Base-by-base conservation (phyloP, 2,797 vertebrate species). In the Myotis findleyi region DNA sequence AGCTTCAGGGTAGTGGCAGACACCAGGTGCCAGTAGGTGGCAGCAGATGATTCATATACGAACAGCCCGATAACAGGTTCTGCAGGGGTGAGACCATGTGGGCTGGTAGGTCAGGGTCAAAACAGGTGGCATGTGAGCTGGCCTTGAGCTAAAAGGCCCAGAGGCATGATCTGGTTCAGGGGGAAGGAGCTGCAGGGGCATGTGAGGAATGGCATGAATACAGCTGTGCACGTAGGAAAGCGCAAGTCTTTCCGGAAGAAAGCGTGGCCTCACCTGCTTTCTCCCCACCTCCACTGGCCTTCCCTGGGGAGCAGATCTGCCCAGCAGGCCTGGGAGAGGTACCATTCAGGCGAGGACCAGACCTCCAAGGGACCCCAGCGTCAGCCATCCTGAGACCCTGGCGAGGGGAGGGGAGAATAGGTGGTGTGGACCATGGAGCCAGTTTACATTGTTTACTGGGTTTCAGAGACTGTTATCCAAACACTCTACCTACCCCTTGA, bases 401-500 rank as follows among this genome's bases (percentile, higher is more conserved):
- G 38, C 49, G 33, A 21, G 33, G 51, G 27, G 51, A 82, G 18
- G 49, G 21, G 41, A 66, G 30, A 33, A 10, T 23, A 36, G 47
- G 17, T 27, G 20, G n/a, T 6, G 0, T 17, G 77, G 47, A 3
- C 33, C 6, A 10, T 16, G 75, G 55, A 49, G 7, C 57, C 14
- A 3, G 25, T 38, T 62, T 13, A 5, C 2, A 0, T 3, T 3
- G 30, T 30, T 62, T n/a, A 6, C 47, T 47, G 89, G 53, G 66
- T 80, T 72, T 41, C 86, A 49, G 53, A 82, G 41, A 81, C 49
- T 77, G 41, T 20, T 12, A 4, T 51, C 33, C 47, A 5, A 23
- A 33, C 6, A 23, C 11, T 1, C 5, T 3, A n/a, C 11, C n/a
- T 44, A 5, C 2, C 14, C 23, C 36, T 66, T 2, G 0, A 25